Percentiles rank a stretch among this genome's conserved stretches.
These are phyloP conservation scores for Bombus confusus DNA, from an alignment of 1,140 invertebrate species.

Conservation along the genomic window DNA sequence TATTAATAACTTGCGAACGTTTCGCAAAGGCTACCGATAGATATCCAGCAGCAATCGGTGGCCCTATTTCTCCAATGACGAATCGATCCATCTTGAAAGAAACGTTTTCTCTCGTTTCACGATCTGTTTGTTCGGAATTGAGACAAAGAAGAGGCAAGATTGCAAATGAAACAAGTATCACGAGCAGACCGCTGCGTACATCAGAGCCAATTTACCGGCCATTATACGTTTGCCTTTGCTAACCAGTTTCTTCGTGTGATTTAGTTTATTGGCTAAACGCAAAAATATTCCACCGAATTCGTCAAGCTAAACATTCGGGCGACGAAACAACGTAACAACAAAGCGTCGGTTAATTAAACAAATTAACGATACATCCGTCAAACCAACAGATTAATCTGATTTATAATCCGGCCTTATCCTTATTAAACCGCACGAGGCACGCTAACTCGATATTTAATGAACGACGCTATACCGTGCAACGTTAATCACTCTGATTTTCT, in stretches of 20 bases:
- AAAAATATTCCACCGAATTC: slow-evolving; percentile 54
- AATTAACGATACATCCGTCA: slow-evolving; percentile 3
- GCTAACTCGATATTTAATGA: background rate
- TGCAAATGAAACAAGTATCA: slow-evolving; percentile 49
- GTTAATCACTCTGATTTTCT: slow-evolving; percentile 23
- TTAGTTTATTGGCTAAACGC: slow-evolving; percentile 56
- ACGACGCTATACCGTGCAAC: background rate
- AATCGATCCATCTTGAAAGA: slow-evolving; percentile 10
- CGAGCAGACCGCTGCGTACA: slow-evolving; percentile 31
- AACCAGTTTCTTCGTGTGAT: slow-evolving; percentile 25
- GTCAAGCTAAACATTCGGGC: slow-evolving; percentile 44
- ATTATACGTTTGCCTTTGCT: slow-evolving; percentile 57
- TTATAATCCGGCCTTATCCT: background rate
- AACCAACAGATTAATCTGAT: background rate
- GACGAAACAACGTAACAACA: background rate
- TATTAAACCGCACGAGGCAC: background rate
- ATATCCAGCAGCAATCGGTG: slow-evolving; percentile 17
- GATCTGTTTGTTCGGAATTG: slow-evolving; percentile 43
- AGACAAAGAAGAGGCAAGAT: slow-evolving; percentile 57
- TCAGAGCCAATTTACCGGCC: slow-evolving; percentile 61
- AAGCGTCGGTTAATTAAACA: background rate
- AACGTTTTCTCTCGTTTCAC: slow-evolving; percentile 8
- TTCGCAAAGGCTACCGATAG: background rate
- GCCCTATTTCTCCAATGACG: slow-evolving; percentile 25
- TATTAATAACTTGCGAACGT: slow-evolving; percentile 26